A percentile compares a stretch with the other conserved stretches of the same genome.
Conservation (phyloP, 1,140 invertebrate genomes). For the Drosophila insularis region DNA sequence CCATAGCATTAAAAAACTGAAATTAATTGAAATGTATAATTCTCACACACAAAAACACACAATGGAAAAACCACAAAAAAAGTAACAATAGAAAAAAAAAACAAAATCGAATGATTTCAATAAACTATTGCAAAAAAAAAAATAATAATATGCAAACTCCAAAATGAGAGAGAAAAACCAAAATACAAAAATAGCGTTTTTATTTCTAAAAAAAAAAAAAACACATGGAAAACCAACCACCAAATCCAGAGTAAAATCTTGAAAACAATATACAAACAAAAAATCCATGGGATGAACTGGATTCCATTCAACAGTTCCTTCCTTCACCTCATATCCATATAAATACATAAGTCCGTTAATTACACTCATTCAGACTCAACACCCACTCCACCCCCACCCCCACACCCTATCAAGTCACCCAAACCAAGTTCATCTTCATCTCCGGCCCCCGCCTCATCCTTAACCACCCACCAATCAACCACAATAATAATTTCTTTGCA, state of each 20-base stretch:
- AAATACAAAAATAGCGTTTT: slow-evolving; percentile 75
- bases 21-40: slow-evolving; percentile 10
- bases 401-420: too few relatives aligned
- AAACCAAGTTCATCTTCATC: too few relatives aligned
- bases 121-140: slow-evolving; percentile 65
- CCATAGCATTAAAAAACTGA: slow-evolving; percentile 18
- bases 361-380: neutral
- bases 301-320: neutral
- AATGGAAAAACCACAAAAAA: slow-evolving; percentile 14
- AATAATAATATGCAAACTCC: slow-evolving; percentile 52
- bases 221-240: neutral
- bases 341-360: neutral
- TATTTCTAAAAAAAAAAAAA: slow-evolving; percentile 57
- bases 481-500: slow-evolving; percentile 37
- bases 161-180: slow-evolving; percentile 42
- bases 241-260: neutral
- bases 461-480: slow-evolving; percentile 2
- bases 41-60: slow-evolving; percentile 1
- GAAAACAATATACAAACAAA: slow-evolving; percentile 14
- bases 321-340: neutral
- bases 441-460: neutral
- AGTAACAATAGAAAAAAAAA: slow-evolving; percentile 29
- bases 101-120: slow-evolving; percentile 49
- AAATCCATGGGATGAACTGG: neutral
- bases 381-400: too few relatives aligned